phyloP scores from a whole-genome alignment of 2,888 invertebrate species.

The Lypha dubia region DNA sequence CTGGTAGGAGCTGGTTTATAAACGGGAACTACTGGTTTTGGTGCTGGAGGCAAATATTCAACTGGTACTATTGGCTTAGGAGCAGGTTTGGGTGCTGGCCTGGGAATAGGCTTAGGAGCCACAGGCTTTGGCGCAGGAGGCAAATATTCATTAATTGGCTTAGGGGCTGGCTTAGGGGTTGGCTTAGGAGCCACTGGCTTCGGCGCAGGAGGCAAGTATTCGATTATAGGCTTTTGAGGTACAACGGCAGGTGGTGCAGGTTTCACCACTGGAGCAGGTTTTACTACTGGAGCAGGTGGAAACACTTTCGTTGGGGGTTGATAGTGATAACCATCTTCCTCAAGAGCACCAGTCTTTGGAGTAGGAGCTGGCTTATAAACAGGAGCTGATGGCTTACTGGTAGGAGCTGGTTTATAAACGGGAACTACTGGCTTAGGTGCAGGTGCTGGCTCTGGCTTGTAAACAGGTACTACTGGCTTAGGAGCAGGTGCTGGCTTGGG shows the following conservation, averaged over 20 bases:
- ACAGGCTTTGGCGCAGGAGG: conserved; percentile 61
- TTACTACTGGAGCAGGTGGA: conserved; percentile 35
- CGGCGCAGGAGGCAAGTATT: conserved; percentile 53
- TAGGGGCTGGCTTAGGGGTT: conserved; percentile 24
- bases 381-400: not conserved
- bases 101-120: conserved; percentile 31
- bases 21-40: conserved; percentile 40
- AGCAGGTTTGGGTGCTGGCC: conserved; percentile 29
- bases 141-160: conserved; percentile 57
- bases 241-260: conserved; percentile 35
- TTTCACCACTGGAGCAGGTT: conserved; percentile 59
- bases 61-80: conserved; percentile 28
- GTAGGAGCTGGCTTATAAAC: conserved; percentile 14
- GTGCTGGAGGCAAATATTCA: conserved; percentile 70
- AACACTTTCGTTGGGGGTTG: conserved; percentile 46
- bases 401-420: conserved; percentile 5
- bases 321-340: conserved; percentile 80
- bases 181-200: conserved; percentile 44
- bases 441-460: conserved; percentile 3
- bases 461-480: conserved; percentile 5
- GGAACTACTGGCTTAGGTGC: conserved; percentile 55
- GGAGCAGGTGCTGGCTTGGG: conserved; percentile 36
- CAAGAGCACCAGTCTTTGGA: conserved; percentile 70
- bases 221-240: conserved; percentile 34
- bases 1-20: conserved; percentile 25